Conservation (phyloP, 1,140 invertebrate genomes). For the Megalopta genalis region DNA sequence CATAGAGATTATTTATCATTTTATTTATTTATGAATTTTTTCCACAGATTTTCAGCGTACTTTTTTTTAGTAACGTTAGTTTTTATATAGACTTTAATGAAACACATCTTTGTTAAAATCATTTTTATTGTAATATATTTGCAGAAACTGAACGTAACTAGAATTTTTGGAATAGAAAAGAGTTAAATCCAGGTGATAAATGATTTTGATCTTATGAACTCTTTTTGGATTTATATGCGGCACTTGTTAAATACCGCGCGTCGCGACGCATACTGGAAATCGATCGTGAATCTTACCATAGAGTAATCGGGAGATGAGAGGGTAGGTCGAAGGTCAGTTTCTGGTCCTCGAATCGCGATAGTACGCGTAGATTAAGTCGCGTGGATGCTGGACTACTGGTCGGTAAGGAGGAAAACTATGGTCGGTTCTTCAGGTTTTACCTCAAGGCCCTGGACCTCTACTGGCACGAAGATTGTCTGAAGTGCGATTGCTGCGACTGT, state of each 20-base stretch:
- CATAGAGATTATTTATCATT: too few relatives aligned
- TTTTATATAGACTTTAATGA: too few relatives aligned
- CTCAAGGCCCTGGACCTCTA: slow-evolving; percentile 94
- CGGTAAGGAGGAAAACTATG: slow-evolving; percentile 63
- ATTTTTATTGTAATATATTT: too few relatives aligned
- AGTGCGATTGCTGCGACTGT: slow-evolving; percentile 98
- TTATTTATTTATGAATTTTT: too few relatives aligned
- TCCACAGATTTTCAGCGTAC: too few relatives aligned
- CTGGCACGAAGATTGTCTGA: slow-evolving; percentile 99
- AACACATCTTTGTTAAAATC: too few relatives aligned
- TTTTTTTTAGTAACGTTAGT: too few relatives aligned
- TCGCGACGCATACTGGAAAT: not conserved
- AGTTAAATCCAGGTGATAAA: too few relatives aligned
- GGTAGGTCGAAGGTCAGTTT: not conserved
- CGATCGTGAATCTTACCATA: not conserved
- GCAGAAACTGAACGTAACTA: too few relatives aligned
- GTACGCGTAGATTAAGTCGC: slow-evolving; percentile 4
- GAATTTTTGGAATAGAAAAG: too few relatives aligned
- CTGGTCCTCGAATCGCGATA: not conserved
- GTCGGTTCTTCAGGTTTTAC: slow-evolving; percentile 81
- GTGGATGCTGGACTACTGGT: slow-evolving; percentile 24
- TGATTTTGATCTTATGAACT: too few relatives aligned
- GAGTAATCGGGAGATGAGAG: not conserved
- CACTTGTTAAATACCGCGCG: not conserved
- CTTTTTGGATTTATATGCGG: too few relatives aligned